A percentile compares a stretch with the other conserved stretches of the same genome.
Evolutionary conservation across 2,797 vertebrate species (phyloP).

Genomic region (Crocodylus rhombifer): DNA sequence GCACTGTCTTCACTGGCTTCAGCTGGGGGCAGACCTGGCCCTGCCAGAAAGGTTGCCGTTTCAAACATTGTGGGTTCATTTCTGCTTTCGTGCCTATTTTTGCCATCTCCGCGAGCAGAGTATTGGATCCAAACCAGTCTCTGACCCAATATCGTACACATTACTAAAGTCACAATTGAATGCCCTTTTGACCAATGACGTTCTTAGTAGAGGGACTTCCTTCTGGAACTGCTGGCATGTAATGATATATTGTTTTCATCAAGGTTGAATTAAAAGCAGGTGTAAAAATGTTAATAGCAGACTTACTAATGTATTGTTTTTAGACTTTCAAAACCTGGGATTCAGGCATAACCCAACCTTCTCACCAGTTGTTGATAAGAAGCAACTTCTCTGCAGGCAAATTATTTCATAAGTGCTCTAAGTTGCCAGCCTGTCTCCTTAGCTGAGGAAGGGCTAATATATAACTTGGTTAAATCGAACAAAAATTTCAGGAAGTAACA

Average conservation of each 20-base stretch:
- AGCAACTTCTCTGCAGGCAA: slow-evolving; percentile 54
- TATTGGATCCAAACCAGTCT: slow-evolving; percentile 34
- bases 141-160: slow-evolving; percentile 60
- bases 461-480: slow-evolving; percentile 70
- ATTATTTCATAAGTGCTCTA: slow-evolving; percentile 48
- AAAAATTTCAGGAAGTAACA: slow-evolving; percentile 34
- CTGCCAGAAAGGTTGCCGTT: slow-evolving; percentile 31
- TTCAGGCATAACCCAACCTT: slow-evolving; percentile 51
- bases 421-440: slow-evolving; percentile 50
- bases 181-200: slow-evolving; percentile 30
- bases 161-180: slow-evolving; percentile 55
- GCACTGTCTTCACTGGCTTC: not conserved
- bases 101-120: slow-evolving; percentile 61
- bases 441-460: slow-evolving; percentile 41
- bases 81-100: slow-evolving; percentile 53
- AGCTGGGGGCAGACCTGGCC: not conserved
- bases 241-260: slow-evolving; percentile 47
- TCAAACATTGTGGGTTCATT: slow-evolving; percentile 42
- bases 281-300: slow-evolving; percentile 62
- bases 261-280: slow-evolving; percentile 52
- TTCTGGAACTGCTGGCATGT: slow-evolving; percentile 43
- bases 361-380: slow-evolving; percentile 60
- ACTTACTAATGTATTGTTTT: slow-evolving; percentile 65
- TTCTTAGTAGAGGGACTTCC: slow-evolving; percentile 16
- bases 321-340: slow-evolving; percentile 54